phyloP scores from a whole-genome alignment of 1,140 invertebrate genomes.

The Plectus sambesii region DNA sequence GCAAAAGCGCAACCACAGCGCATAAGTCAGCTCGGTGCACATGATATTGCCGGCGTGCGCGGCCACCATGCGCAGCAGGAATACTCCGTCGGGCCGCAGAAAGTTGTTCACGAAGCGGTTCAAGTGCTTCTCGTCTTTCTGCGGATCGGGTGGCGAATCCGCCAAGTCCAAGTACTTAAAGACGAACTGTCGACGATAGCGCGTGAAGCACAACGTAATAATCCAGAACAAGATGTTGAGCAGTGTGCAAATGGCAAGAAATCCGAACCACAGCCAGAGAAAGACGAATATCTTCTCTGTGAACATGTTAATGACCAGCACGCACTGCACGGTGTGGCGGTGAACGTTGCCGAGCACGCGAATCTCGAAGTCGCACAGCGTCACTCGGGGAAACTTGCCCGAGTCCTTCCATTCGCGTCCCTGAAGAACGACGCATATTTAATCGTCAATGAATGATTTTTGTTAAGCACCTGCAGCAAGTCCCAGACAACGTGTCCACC shows the following conservation, averaged over 20 bases:
- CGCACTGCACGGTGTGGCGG: conserved; percentile 47
- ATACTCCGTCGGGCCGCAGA: conserved; percentile 40
- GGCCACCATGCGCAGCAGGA: conserved; percentile 44
- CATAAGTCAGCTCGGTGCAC: conserved; percentile 26
- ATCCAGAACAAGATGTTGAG: conserved; percentile 42
- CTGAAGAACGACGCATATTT: conserved; percentile 21
- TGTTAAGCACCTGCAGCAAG: conserved; percentile 38
- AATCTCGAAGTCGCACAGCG: conserved; percentile 48
- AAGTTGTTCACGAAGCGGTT: conserved; percentile 37
- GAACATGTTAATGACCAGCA: conserved; percentile 44
- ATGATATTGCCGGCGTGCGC: conserved; percentile 42
- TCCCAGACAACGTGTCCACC: conserved; percentile 50
- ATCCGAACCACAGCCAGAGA: conserved; percentile 43
- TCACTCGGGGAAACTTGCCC: conserved; percentile 49
- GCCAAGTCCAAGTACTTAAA: conserved; percentile 37
- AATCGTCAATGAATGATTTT: not conserved
- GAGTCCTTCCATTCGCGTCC: conserved; percentile 42
- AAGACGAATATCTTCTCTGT: conserved; percentile 47
- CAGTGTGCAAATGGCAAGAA: conserved; percentile 33
- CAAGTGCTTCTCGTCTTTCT: conserved; percentile 13
- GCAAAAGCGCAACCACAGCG: conserved; percentile 32
- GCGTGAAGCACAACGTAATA: conserved; percentile 30
- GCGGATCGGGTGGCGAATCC: conserved; percentile 13
- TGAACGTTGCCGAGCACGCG: conserved; percentile 48
- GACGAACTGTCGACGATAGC: conserved; percentile 38